Percentiles rank a stretch among this genome's conserved stretches.
Evolutionary conservation across 1,140 invertebrate species (phyloP).

Genomic region (Odontomachus brunneus): DNA sequence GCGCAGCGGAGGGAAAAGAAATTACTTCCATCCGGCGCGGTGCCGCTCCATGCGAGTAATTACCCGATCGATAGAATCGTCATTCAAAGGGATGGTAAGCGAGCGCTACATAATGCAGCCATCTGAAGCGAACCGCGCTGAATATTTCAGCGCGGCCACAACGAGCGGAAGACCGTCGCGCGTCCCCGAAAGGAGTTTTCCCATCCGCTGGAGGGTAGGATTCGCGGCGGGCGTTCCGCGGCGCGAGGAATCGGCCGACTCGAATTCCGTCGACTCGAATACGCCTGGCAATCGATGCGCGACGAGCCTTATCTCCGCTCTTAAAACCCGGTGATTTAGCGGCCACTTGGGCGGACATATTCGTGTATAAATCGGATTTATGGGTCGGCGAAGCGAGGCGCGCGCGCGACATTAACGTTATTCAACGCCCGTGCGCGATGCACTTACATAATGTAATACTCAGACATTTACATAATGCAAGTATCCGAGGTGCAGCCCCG

Average conservation of each 20-base stretch:
- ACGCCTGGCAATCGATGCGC: constrained; percentile 43
- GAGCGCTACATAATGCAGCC: constrained; percentile 43
- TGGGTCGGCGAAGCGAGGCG: constrained; percentile 13
- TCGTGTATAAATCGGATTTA: constrained; percentile 60
- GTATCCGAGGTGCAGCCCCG: constrained; percentile 31
- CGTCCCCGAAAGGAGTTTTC: too few relatives aligned
- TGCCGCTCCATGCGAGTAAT: constrained; percentile 48
- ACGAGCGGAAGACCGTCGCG: background rate
- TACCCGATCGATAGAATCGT: constrained; percentile 53
- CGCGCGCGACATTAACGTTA: constrained; percentile 57
- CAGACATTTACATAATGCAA: constrained; percentile 59
- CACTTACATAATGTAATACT: constrained; percentile 62
- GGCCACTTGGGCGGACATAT: constrained; percentile 52
- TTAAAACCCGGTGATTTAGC: constrained; percentile 52
- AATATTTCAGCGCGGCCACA: constrained; percentile 45
- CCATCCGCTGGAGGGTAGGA: too few relatives aligned
- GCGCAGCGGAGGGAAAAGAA: constrained; percentile 6
- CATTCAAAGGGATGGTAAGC: constrained; percentile 52
- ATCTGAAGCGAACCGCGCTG: constrained; percentile 44
- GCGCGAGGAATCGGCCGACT: too few relatives aligned
- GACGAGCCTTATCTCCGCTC: constrained; percentile 42
- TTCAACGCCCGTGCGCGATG: constrained; percentile 48
- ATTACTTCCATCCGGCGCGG: constrained; percentile 36
- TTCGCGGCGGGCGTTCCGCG: too few relatives aligned
- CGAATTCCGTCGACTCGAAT: background rate